A percentile compares a stretch with the other conserved stretches of the same genome.
phyloP scores from a whole-genome alignment of 2,888 invertebrate species.

The Dexiosoma caninum region DNA sequence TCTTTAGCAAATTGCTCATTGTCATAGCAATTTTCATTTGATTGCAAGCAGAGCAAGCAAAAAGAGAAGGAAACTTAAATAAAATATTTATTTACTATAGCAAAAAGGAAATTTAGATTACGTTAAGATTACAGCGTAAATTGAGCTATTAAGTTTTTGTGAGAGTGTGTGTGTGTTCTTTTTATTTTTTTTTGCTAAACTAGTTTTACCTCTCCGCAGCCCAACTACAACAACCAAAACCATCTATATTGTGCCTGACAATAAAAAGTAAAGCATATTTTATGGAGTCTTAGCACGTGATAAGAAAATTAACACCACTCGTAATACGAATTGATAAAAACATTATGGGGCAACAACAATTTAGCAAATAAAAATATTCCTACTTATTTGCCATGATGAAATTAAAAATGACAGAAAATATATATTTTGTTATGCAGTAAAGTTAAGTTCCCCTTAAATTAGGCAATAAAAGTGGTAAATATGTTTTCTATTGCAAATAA shows the following conservation, averaged over 20 bases:
- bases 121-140: slow-evolving; percentile 60
- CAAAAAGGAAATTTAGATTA: slow-evolving; percentile 57
- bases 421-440: too few relatives aligned
- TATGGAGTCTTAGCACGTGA: slow-evolving; percentile 60
- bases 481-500: too few relatives aligned
- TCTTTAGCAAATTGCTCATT: slow-evolving; percentile 42
- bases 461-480: slow-evolving; percentile 38
- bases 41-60: slow-evolving; percentile 1
- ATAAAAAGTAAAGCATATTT: slow-evolving; percentile 58
- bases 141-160: slow-evolving; percentile 48
- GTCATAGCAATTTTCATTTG: slow-evolving; percentile 40
- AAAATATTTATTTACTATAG: slow-evolving; percentile 46
- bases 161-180: slow-evolving; percentile 4
- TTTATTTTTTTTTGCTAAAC: neutral
- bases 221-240: slow-evolving; percentile 15
- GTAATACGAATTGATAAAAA: slow-evolving; percentile 40
- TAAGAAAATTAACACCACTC: slow-evolving; percentile 63
- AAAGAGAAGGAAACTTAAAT: slow-evolving; percentile 12
- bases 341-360: neutral
- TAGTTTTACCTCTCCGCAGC: neutral
- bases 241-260: slow-evolving; percentile 1
- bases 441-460: slow-evolving; percentile 8
- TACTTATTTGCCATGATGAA: neutral
- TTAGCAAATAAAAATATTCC: neutral
- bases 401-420: neutral